Evolutionary conservation across 2,113 vertebrate genomes (phyloP).

Genomic region (Piprites chloris): DNA sequence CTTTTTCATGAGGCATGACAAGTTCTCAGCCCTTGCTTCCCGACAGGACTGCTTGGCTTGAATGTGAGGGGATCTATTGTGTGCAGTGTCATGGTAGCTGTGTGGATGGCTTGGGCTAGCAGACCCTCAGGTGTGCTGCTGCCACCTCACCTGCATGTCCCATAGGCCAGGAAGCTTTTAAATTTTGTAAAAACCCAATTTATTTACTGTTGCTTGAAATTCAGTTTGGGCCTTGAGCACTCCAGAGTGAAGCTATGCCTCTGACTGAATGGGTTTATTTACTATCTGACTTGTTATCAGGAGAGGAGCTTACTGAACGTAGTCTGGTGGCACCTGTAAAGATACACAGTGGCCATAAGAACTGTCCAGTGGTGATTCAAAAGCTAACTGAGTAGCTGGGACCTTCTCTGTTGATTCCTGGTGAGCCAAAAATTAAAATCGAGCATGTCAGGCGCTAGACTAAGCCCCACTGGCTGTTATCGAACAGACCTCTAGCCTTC

Average conservation of each 20-base stretch:
- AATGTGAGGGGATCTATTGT: neutral
- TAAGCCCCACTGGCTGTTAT: neutral
- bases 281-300: neutral
- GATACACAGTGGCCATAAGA: fast-evolving
- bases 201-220: neutral
- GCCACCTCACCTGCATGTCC: neutral
- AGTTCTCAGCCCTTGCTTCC: neutral
- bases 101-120: neutral
- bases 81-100: neutral
- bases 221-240: neutral
- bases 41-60: fast-evolving
- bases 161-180: neutral
- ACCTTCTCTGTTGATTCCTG: neutral
- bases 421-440: neutral
- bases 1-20: neutral
- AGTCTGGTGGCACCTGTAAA: neutral
- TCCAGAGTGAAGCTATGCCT: neutral
- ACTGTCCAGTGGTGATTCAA: neutral
- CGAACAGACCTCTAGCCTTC: neutral
- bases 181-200: neutral
- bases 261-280: neutral
- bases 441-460: too few species aligned
- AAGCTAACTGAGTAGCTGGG: neutral
- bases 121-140: neutral
- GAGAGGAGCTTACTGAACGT: neutral